Evolutionary conservation across 1,140 invertebrate genomes (phyloP).

Genomic region (Drosophila takahashii): DNA sequence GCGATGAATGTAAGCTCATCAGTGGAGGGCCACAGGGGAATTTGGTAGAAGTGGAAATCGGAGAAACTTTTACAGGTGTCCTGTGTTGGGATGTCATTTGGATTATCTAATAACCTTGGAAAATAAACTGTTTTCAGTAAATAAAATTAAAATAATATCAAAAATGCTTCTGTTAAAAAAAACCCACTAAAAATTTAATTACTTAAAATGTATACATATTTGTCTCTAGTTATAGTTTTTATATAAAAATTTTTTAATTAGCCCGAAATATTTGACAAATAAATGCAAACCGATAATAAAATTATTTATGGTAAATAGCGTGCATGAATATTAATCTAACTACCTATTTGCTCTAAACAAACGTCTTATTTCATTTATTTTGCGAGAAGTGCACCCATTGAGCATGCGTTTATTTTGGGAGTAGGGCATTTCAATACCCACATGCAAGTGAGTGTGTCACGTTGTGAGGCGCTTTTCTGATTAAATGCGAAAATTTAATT

Average conservation of each 20-base stretch:
- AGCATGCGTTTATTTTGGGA: background rate
- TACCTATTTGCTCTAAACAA: background rate
- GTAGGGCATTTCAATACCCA: background rate
- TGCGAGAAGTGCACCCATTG: background rate
- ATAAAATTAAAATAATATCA: background rate
- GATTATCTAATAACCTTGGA: too few species aligned
- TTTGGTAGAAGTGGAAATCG: background rate
- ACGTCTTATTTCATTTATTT: background rate
- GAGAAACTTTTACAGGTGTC: background rate
- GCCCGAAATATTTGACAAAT: too few species aligned
- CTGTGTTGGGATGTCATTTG: too few species aligned
- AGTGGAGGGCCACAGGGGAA: background rate
- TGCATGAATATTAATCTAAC: background rate
- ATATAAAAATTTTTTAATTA: too few species aligned
- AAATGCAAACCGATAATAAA: too few species aligned
- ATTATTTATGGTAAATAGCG: background rate
- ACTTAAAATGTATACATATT: too few species aligned
- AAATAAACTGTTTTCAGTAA: background rate
- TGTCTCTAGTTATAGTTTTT: too few species aligned
- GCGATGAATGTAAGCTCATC: conserved; percentile 26
- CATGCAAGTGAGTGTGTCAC: conserved; percentile 46
- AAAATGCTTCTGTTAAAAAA: too few species aligned
- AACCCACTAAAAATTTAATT: too few species aligned
- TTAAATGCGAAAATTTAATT: conserved; percentile 81
- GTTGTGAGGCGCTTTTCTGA: conserved; percentile 61